Evolutionary conservation across 1,140 invertebrate genomes (phyloP).

Genomic region (Drosophila tristis): DNA sequence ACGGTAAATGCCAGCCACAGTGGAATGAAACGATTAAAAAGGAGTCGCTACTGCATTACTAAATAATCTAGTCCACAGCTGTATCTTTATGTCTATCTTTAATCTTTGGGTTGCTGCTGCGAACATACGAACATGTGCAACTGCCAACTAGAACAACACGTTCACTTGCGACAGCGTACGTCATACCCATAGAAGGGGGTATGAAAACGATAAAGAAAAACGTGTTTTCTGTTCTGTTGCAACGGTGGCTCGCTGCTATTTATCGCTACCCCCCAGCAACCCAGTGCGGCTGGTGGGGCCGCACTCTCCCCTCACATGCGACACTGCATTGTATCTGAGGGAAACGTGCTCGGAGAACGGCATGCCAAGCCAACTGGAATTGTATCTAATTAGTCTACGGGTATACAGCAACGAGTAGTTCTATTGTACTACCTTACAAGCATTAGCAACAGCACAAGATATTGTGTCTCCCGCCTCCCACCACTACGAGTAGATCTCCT

Average conservation of each 20-base stretch:
- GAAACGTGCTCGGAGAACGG: slow-evolving; percentile 75
- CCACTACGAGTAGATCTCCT: slow-evolving; percentile 14
- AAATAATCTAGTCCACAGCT: too few relatives aligned
- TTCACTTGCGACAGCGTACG: slow-evolving; percentile 74
- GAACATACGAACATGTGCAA: slow-evolving; percentile 65
- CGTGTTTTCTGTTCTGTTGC: slow-evolving; percentile 77
- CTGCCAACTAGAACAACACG: slow-evolving; percentile 80
- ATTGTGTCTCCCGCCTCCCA: slow-evolving; percentile 11
- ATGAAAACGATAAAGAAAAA: slow-evolving; percentile 64
- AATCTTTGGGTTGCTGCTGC: slow-evolving; percentile 26
- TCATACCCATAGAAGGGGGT: slow-evolving; percentile 30
- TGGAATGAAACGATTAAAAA: slow-evolving; percentile 25
- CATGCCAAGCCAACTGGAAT: slow-evolving; percentile 76
- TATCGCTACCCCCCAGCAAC: slow-evolving; percentile 48
- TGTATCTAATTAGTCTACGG: slow-evolving; percentile 81
- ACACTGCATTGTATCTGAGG: slow-evolving; percentile 32
- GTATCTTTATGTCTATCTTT: slow-evolving; percentile 34
- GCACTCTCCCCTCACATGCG: too few relatives aligned
- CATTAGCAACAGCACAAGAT: slow-evolving; percentile 5
- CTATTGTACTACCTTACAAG: too few relatives aligned
- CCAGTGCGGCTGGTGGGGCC: too few relatives aligned
- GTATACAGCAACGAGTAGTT: slow-evolving; percentile 31
- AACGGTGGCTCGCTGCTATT: slow-evolving; percentile 66
- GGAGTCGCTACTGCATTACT: too few relatives aligned
- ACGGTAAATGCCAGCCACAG: slow-evolving; percentile 3